Evolutionary conservation across 2,113 vertebrate species (phyloP).

Genomic region (Aepyceros melampus): DNA sequence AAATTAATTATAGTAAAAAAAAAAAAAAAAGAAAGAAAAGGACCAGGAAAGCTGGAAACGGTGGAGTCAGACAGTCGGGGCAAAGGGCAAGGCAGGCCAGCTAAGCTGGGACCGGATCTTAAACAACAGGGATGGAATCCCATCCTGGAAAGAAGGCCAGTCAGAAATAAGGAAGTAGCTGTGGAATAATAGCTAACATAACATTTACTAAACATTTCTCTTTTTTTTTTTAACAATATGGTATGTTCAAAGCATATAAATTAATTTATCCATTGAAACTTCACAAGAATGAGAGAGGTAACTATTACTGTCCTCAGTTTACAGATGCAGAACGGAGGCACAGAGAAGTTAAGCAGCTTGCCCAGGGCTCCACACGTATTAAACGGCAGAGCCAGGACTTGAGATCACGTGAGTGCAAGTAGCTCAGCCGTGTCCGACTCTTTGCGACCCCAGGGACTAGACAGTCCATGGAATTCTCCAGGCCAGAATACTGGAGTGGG

Average conservation of each 20-base stretch:
- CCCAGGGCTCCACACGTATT: not conserved
- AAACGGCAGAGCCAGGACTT: not conserved
- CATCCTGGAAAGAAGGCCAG: not conserved
- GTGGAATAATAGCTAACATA: not conserved
- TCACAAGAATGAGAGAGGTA: not conserved
- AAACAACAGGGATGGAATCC: not conserved
- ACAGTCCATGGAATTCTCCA: not conserved
- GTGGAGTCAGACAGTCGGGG: not conserved
- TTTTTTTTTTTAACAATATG: not conserved
- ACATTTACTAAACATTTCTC: not conserved
- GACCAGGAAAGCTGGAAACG: not conserved
- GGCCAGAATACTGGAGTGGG: not conserved
- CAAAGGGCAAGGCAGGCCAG: not conserved
- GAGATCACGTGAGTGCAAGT: not conserved
- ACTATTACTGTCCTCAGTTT: not conserved
- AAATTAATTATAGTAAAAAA: too few relatives aligned
- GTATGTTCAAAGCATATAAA: not conserved
- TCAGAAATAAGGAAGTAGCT: not conserved
- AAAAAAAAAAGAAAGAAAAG: too few relatives aligned
- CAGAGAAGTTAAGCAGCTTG: not conserved
- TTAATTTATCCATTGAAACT: slow-evolving; percentile 12
- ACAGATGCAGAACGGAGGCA: not conserved
- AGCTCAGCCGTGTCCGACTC: not conserved
- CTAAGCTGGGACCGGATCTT: not conserved
- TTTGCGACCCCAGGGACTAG: not conserved